Percentiles rank a stretch among this genome's conserved stretches.
Evolutionary conservation across 1,140 invertebrate genomes (phyloP).

Genomic region (Drosophila ercepeae): DNA sequence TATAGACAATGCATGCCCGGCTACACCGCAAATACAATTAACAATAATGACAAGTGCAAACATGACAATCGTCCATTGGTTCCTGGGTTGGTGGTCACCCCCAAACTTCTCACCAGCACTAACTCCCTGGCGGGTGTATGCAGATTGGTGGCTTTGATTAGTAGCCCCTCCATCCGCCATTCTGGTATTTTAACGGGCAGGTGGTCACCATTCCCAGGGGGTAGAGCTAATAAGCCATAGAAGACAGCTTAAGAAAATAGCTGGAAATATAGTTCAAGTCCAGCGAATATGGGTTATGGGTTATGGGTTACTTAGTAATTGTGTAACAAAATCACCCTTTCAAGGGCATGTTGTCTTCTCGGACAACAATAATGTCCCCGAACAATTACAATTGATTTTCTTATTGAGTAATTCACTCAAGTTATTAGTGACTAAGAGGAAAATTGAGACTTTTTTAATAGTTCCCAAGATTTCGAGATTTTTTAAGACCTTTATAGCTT

Average conservation of each 20-base stretch:
- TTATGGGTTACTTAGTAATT: slow-evolving; percentile 29
- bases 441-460: background rate
- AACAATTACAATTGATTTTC: slow-evolving; percentile 36
- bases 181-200: background rate
- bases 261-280: slow-evolving; percentile 45
- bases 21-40: slow-evolving; percentile 73
- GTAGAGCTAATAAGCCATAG: slow-evolving; percentile 38
- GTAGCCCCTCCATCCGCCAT: background rate
- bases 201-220: slow-evolving; percentile 29
- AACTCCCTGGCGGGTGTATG: background rate
- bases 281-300: slow-evolving; percentile 37
- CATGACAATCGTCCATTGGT: slow-evolving; percentile 55
- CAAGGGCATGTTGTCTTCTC: slow-evolving; percentile 22
- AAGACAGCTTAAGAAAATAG: slow-evolving; percentile 47
- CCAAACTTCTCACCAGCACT: too few relatives aligned
- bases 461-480: background rate
- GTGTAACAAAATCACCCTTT: slow-evolving; percentile 21
- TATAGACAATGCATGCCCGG: slow-evolving; percentile 56
- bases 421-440: slow-evolving; percentile 6
- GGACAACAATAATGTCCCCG: background rate
- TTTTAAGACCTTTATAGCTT: background rate
- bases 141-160: slow-evolving; percentile 70
- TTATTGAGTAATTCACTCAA: background rate
- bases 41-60: slow-evolving; percentile 81
- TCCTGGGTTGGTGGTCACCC: background rate